Base-by-base conservation (phyloP, 2,797 vertebrate genomes). In the Acestrorhynchus altus region DNA sequence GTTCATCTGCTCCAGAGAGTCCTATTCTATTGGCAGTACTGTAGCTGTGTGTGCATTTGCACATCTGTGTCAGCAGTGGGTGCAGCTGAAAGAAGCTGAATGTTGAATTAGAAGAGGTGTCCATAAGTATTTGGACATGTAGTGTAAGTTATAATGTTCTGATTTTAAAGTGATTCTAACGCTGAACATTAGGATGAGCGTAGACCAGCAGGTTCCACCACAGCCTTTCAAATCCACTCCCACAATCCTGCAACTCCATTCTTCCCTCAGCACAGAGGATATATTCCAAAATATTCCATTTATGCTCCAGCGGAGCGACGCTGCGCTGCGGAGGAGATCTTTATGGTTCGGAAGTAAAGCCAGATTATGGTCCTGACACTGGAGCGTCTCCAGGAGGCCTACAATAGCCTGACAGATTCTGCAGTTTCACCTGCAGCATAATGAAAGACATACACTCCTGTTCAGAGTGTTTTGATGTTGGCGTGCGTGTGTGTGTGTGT, bases 381-480 rank as follows among this genome's bases (percentile, higher is more conserved):
- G 3, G 15, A 24, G 46, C 54, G 47, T 11, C 20, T 24, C 59
- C 44, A 44, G 22, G 40, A 40, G 4, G 11, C 63, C 31, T 7
- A 65, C 35, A 59, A 60, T 8, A 18, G 24, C 31, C 40, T 74
- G 26, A 69, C 71, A 69, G 57, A 42, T 13, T 72, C 11, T 64
- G 69, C 51, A 67, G 6, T 13, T 73, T 73, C 69, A 67, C 46
- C 16, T 70, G n/a, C 74, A 15, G 15, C 49, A 39, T 47, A 44
- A 64, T 57, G 49, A 20, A 52, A 66, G 24, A 61, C 60, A 15
- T 13, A 47, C 46, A 15, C 46, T 12, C 46, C 13, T 60, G 64
- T 63, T 39, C n/a, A 28, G 28, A 49, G 39, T 24, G 44, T 64
- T 83, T 65, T 78, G 46, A 68, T 69, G 64, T 60, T 47, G 35